A percentile compares a stretch with the other conserved stretches of the same genome.
Evolutionary conservation across 2,113 vertebrate species (phyloP).

Genomic region (Mormyrus lacerda): DNA sequence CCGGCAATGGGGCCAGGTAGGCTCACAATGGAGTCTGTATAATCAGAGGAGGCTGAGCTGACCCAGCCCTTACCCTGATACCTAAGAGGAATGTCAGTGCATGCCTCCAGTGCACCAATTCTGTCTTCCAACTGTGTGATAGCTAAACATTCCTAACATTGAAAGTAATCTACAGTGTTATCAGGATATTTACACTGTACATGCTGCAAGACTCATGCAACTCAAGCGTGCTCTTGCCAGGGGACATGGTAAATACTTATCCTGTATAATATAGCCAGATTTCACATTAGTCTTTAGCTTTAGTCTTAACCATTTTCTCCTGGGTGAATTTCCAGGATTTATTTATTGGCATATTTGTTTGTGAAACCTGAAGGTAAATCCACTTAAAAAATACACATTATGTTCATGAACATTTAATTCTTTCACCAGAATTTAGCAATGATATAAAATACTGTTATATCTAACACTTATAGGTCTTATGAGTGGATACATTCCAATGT

Average conservation of each 20-base stretch:
- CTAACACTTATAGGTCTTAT: not conserved
- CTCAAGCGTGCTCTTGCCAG: not conserved
- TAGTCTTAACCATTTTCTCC: not conserved
- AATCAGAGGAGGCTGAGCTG: not conserved
- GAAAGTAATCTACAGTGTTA: not conserved
- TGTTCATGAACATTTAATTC: not conserved
- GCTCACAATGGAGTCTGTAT: not conserved
- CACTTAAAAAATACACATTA: not conserved
- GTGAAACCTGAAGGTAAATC: not conserved
- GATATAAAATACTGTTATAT: not conserved
- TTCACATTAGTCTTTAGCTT: not conserved
- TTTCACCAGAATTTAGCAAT: not conserved
- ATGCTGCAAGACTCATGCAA: not conserved
- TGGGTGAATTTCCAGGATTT: not conserved
- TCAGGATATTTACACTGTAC: not conserved
- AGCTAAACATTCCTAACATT: not conserved
- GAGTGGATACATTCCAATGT: not conserved
- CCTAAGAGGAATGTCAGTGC: not conserved
- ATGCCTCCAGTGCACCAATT: not conserved
- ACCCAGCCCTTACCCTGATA: not conserved
- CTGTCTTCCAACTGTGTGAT: not conserved
- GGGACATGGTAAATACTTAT: not conserved
- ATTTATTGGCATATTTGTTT: not conserved
- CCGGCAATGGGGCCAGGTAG: not conserved
- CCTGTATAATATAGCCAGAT: not conserved